A percentile compares a stretch with the other conserved stretches of the same genome.
Evolutionary conservation across 2,797 vertebrate genomes (phyloP).

Genomic region (Tachyglossus aculeatus): DNA sequence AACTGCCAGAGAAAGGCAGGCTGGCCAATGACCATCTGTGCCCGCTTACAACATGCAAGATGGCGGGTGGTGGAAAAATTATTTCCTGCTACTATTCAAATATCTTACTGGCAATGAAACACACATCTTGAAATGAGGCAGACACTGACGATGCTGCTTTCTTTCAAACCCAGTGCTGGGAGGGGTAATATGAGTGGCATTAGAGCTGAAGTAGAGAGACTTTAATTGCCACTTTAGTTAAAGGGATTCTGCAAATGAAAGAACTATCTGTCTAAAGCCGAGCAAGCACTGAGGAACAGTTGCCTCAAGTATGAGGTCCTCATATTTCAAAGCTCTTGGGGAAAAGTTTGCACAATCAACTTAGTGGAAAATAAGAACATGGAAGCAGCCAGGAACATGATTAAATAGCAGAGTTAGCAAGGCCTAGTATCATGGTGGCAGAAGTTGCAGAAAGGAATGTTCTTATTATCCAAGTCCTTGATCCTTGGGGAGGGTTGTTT

Average conservation of each 20-base stretch:
- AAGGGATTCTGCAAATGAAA: conserved; percentile 15
- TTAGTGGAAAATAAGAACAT: too few species aligned
- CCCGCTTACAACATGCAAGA: too few species aligned
- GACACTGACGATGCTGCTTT: conserved; percentile 7
- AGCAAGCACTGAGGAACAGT: neutral
- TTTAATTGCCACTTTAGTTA: conserved; percentile 17
- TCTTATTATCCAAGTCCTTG: too few species aligned
- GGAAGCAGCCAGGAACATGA: too few species aligned
- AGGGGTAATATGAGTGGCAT: neutral
- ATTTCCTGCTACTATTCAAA: too few species aligned
- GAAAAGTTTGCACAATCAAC: conserved; percentile 14
- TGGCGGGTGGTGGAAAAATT: too few species aligned
- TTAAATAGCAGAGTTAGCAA: too few species aligned
- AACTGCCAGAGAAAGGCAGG: neutral
- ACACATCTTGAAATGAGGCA: neutral
- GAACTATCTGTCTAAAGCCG: too few species aligned
- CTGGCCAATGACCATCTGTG: too few species aligned
- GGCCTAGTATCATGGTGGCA: too few species aligned
- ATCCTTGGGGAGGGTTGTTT: too few species aligned
- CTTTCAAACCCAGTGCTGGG: neutral
- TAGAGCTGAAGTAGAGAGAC: neutral
- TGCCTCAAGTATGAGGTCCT: neutral
- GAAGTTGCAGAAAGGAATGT: neutral
- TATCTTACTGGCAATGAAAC: neutral
- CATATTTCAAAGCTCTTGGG: neutral